Evolutionary conservation across 2,797 vertebrate genomes (phyloP).

Genomic region (Pantherophis vulpinus): DNA sequence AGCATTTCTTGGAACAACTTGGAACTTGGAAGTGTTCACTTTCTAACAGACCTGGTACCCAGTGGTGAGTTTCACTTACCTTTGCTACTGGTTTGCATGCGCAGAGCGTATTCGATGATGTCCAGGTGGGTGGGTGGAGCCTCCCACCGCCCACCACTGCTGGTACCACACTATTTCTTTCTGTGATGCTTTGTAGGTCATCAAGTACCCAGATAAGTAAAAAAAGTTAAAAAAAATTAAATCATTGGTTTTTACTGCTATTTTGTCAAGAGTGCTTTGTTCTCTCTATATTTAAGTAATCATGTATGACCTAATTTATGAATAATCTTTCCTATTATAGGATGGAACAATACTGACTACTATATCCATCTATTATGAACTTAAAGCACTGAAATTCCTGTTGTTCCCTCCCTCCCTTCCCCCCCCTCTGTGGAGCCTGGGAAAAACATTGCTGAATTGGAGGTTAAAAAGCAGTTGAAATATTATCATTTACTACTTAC

Average conservation of each 20-base stretch:
- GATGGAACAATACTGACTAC: slow-evolving; percentile 37
- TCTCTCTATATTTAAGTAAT: slow-evolving; percentile 11
- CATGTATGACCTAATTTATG: slow-evolving; percentile 24
- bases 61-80: no score
- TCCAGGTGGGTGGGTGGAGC: no score
- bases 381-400: slow-evolving; percentile 29
- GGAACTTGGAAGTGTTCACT: neutral
- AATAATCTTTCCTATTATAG: slow-evolving; percentile 32
- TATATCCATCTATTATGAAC: slow-evolving; percentile 34
- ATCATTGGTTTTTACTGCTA: neutral
- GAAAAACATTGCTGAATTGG: neutral
- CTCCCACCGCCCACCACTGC: no score
- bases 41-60: slow-evolving; percentile 2
- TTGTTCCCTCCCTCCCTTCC: slow-evolving; percentile 8
- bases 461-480: slow-evolving; percentile 7
- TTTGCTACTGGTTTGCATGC: no score
- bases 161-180: neutral
- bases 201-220: slow-evolving; percentile 6
- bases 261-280: slow-evolving; percentile 29
- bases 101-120: no score
- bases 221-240: slow-evolving; percentile 1
- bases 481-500: slow-evolving; percentile 10
- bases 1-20: neutral
- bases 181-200: neutral
- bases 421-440: slow-evolving; percentile 7